phyloP scores from a whole-genome alignment of 2,113 vertebrate genomes.

The Montifringilla adamsi region DNA sequence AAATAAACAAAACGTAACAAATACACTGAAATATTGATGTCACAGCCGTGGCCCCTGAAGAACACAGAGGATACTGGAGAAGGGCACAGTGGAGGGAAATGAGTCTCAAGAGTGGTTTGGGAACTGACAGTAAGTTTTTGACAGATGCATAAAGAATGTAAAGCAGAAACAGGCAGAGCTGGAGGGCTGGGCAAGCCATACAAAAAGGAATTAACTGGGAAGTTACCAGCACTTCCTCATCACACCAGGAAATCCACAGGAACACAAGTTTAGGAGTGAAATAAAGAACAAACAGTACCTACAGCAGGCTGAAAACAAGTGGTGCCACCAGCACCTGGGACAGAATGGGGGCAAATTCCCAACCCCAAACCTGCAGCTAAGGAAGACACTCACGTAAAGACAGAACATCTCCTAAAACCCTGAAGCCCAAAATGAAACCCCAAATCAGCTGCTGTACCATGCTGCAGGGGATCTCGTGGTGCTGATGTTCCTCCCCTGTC shows the following conservation, averaged over 20 bases:
- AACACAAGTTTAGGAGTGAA: neutral
- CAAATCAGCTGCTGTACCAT: neutral
- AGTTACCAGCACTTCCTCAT: neutral
- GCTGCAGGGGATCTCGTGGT: fast-evolving
- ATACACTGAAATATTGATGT: neutral
- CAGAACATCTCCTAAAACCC: neutral
- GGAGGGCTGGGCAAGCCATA: neutral
- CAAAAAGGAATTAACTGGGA: neutral
- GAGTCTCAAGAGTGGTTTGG: fast-evolving
- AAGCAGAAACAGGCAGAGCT: neutral
- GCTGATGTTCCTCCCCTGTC: fast-evolving
- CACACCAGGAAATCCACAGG: neutral
- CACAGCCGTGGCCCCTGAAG: neutral
- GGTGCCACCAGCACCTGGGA: fast-evolving
- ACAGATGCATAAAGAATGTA: neutral
- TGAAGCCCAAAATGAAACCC: neutral
- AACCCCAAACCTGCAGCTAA: neutral
- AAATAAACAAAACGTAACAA: neutral
- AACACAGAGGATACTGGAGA: neutral
- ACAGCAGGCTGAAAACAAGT: neutral
- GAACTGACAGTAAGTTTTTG: neutral
- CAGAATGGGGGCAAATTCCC: neutral
- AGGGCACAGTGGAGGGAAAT: neutral
- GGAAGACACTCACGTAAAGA: neutral
- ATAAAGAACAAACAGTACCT: neutral